These are phyloP conservation scores for Volucella bombylans DNA, from an alignment of 2,888 invertebrate genomes.

Conservation along the genomic window DNA sequence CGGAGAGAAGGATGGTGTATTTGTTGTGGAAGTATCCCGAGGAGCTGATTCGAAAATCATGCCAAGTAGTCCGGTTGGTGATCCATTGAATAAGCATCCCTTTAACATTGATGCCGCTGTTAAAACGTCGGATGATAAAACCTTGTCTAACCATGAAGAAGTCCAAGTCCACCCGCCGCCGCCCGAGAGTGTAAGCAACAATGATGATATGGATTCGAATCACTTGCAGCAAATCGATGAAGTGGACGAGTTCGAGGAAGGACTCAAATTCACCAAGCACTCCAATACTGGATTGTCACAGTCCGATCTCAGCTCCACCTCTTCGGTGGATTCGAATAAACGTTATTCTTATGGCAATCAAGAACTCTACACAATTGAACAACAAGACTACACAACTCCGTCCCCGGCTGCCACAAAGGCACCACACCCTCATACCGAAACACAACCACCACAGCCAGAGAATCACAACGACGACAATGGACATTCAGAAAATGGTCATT, in stretches of 20 bases:
- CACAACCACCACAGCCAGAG: conserved; percentile 69
- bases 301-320: conserved; percentile 88
- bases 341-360: conserved; percentile 92
- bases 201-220: conserved; percentile 77
- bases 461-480: conserved; percentile 76
- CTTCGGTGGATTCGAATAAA: conserved; percentile 88
- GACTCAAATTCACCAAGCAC: conserved; percentile 81
- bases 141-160: conserved; percentile 79
- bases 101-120: conserved; percentile 81
- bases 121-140: conserved; percentile 78
- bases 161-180: conserved; percentile 82
- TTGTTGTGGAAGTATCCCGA: conserved; percentile 87
- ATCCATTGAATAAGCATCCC: conserved; percentile 78
- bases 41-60: conserved; percentile 82
- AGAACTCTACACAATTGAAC: conserved; percentile 88
- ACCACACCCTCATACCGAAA: conserved; percentile 66
- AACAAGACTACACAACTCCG: conserved; percentile 86
- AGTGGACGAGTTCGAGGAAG: conserved; percentile 78
- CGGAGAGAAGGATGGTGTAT: conserved; percentile 88
- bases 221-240: conserved; percentile 80
- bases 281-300: conserved; percentile 91
- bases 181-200: conserved; percentile 75
- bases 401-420: conserved; percentile 74
- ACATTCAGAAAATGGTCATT: conserved; percentile 76
- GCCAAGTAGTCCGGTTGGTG: conserved; percentile 77